Percentiles rank a stretch among this genome's conserved stretches.
phyloP scores from a whole-genome alignment of 1,140 invertebrate genomes.

The Venturia canescens region DNA sequence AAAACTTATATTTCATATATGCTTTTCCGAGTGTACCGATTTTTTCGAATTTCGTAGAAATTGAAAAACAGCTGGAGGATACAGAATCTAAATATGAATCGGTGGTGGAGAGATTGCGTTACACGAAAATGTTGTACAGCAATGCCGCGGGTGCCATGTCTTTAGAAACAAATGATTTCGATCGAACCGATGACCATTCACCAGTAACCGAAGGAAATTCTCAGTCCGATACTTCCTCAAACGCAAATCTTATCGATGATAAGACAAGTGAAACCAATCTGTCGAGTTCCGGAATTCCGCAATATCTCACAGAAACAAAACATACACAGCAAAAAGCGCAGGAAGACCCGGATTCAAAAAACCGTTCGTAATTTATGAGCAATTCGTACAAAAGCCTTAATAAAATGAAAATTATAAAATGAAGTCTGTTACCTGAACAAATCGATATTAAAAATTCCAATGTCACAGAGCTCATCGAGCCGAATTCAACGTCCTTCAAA shows the following conservation, averaged over 20 bases:
- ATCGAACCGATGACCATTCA: neutral
- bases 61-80: constrained; percentile 69
- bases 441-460: too few relatives aligned
- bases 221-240: neutral
- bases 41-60: constrained; percentile 58
- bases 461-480: too few relatives aligned
- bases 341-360: neutral
- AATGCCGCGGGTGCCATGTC: neutral
- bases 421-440: too few relatives aligned
- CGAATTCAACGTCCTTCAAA: too few relatives aligned
- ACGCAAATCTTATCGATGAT: neutral
- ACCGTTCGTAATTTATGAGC: neutral
- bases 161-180: neutral
- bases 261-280: neutral
- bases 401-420: too few relatives aligned
- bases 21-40: too few relatives aligned
- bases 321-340: neutral
- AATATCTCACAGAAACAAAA: neutral
- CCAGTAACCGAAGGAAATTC: constrained; percentile 3
- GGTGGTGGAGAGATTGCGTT: constrained; percentile 70
- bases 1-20: too few relatives aligned
- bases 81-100: constrained; percentile 70
- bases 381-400: neutral
- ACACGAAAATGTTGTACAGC: constrained; percentile 64
- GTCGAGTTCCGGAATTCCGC: neutral